These are phyloP conservation scores for Mycalesis mineus DNA, from an alignment of 2,888 invertebrate genomes.

Conservation along the genomic window DNA sequence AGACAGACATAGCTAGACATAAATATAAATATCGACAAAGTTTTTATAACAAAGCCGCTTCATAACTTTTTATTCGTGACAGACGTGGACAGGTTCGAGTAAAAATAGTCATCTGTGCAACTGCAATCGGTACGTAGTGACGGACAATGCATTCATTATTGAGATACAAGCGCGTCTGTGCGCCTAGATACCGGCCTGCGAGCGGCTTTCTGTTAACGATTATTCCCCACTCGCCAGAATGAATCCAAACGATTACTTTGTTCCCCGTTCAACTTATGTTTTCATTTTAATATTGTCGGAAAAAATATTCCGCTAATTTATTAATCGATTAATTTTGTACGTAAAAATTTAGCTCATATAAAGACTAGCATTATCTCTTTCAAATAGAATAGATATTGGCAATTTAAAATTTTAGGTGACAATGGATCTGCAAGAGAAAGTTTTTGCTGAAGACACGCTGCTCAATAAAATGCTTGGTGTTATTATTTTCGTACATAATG, in stretches of 20 bases:
- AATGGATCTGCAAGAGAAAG: too few species aligned
- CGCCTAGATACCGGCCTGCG: constrained; percentile 24
- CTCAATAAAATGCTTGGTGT: too few species aligned
- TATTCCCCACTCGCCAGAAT: constrained; percentile 24
- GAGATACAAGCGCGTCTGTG: constrained; percentile 43
- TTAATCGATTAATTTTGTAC: too few species aligned
- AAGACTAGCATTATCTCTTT: too few species aligned
- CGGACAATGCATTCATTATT: constrained; percentile 76
- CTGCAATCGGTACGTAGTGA: constrained; percentile 50
- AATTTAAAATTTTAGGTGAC: too few species aligned
- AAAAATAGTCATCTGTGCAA: constrained; percentile 67
- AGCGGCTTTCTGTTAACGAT: constrained; percentile 25
- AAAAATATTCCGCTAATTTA: too few species aligned
- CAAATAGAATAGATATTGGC: too few species aligned
- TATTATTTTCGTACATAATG: too few species aligned
- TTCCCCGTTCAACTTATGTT: constrained; percentile 13
- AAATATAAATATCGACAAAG: background rate
- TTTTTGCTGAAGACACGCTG: too few species aligned
- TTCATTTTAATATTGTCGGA: background rate
- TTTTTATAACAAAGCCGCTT: constrained; percentile 18
- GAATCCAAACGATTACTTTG: constrained; percentile 18
- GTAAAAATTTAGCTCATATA: too few species aligned
- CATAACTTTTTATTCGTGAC: constrained; percentile 41
- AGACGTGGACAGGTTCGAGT: constrained; percentile 71
- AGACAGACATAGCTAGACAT: too few species aligned